phyloP scores from a whole-genome alignment of 2,888 invertebrate genomes.

The Synergus japonicus region DNA sequence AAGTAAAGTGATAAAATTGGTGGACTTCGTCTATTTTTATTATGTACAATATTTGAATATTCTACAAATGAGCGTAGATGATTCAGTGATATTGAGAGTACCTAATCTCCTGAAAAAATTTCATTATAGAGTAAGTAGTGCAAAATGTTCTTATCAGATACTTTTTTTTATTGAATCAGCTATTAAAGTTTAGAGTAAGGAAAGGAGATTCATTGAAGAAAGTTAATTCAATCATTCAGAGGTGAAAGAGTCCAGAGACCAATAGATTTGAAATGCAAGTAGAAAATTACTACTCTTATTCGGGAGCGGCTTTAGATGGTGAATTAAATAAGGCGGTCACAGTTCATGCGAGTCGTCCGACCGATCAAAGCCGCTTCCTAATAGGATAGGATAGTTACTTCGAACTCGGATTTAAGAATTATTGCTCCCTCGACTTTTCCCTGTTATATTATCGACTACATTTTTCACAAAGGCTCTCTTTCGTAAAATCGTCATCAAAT shows the following conservation, averaged over 20 bases:
- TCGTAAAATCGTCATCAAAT: not conserved
- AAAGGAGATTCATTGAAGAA: conserved; percentile 18
- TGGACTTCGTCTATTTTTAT: too few relatives aligned
- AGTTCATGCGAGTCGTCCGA: conserved; percentile 38
- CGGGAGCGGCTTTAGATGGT: conserved; percentile 35
- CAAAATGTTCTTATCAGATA: not conserved
- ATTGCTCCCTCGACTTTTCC: conserved; percentile 5
- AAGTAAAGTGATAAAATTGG: too few relatives aligned
- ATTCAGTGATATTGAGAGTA: not conserved
- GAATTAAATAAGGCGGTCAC: conserved; percentile 37
- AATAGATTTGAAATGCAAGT: conserved; percentile 36
- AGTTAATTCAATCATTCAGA: conserved; percentile 20
- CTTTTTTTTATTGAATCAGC: conserved; percentile 10
- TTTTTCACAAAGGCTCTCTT: not conserved
- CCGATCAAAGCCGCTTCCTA: conserved; percentile 38
- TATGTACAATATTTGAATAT: not conserved
- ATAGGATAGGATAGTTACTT: conserved; percentile 40
- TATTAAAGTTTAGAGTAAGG: conserved; percentile 20
- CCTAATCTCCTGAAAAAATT: conserved; percentile 8
- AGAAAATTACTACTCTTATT: conserved; percentile 39
- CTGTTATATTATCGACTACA: conserved; percentile 5
- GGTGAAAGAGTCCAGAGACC: conserved; percentile 33
- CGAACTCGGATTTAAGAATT: conserved; percentile 25
- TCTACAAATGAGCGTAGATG: not conserved
- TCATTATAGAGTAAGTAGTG: not conserved